phyloP scores from a whole-genome alignment of 2,888 invertebrate genomes.

The Melanchra persicariae region DNA sequence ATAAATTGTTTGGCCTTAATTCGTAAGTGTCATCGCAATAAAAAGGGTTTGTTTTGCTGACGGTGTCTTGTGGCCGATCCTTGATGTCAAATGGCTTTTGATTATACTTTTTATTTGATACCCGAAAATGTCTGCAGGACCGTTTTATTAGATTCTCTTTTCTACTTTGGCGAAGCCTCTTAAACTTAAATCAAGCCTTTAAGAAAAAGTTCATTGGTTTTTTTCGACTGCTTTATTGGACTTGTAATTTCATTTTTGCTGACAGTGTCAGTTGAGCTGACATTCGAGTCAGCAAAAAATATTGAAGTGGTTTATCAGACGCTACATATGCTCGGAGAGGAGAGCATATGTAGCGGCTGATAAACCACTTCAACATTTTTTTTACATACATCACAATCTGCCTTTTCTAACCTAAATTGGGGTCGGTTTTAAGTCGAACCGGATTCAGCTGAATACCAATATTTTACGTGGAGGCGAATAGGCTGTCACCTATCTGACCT shows the following conservation, averaged over 20 bases:
- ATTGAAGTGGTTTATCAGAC: neutral
- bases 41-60: constrained; percentile 9
- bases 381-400: too few relatives aligned
- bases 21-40: constrained; percentile 2
- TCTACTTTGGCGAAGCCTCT: constrained; percentile 1
- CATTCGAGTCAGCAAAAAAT: neutral
- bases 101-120: constrained; percentile 18
- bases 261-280: neutral
- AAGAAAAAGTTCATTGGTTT: neutral
- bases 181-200: neutral
- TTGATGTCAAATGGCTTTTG: constrained; percentile 5
- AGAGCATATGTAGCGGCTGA: too few relatives aligned
- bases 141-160: constrained; percentile 9
- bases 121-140: neutral
- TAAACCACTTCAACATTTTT: neutral
- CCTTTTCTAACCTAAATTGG: too few relatives aligned
- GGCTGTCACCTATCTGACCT: too few relatives aligned
- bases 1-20: neutral
- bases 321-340: too few relatives aligned
- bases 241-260: neutral
- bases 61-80: constrained; percentile 12
- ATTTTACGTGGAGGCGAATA: too few relatives aligned
- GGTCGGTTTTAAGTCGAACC: too few relatives aligned
- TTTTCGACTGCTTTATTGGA: neutral
- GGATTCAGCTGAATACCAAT: too few relatives aligned